Evolutionary conservation across 2,888 invertebrate genomes (phyloP).

Genomic region (Petrophora chlorosata): DNA sequence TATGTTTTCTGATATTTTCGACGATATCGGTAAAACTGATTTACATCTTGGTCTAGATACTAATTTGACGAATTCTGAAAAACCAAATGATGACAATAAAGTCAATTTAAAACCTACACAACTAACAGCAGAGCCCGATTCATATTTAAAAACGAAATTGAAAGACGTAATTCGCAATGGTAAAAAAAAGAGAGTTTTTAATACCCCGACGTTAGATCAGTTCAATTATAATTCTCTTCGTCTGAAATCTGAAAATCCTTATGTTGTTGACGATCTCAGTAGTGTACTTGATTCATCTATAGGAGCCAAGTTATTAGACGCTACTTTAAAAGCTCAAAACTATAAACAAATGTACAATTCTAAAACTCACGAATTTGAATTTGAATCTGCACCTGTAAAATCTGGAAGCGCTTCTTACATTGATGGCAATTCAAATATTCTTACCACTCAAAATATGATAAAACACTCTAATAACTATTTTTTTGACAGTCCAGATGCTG

Average conservation of each 20-base stretch:
- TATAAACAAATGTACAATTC: not conserved
- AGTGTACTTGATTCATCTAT: no score
- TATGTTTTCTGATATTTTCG: not conserved
- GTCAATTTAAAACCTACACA: no score
- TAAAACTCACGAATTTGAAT: not conserved
- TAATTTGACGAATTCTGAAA: not conserved
- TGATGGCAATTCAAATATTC: no score
- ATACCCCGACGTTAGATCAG: no score
- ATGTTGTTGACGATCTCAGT: not conserved
- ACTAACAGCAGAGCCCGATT: no score
- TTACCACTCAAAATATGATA: not conserved
- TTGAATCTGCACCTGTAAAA: not conserved
- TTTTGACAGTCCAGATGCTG: not conserved
- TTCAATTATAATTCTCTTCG: no score
- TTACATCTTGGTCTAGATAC: not conserved
- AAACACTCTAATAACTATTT: not conserved
- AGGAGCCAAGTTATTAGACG: constrained; percentile 1
- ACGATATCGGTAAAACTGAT: not conserved
- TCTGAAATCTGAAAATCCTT: no score
- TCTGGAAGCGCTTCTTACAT: no score
- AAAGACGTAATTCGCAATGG: not conserved
- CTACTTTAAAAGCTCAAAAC: constrained; percentile 3
- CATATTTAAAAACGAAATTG: not conserved
- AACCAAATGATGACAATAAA: no score
- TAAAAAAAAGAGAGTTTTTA: no score